Evolutionary conservation across 64 coral and sea anemone genomes (phyloP), one percentile per base, ranked within the genome.

Genomic region (Stichodactyla mertensii): DNA sequence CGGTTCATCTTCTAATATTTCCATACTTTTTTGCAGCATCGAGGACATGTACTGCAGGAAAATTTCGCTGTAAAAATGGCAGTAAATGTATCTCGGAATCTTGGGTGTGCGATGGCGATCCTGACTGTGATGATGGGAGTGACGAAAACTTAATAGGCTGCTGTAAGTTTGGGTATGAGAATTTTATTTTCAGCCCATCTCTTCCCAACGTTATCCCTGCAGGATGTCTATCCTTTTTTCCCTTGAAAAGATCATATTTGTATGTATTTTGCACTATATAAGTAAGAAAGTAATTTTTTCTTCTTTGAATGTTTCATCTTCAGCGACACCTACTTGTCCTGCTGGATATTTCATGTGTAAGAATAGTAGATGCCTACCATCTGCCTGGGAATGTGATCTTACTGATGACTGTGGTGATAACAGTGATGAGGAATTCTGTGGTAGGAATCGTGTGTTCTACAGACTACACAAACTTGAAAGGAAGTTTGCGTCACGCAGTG

Each of bases 91-190:
- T 85, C 27, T 36, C 55, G 2, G 10, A 64, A 57, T 57, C 57
- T 13, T 64, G 22, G 22, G 54, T 58, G 23, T 85, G 83, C 23
- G 83, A 85, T 85, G 55, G 55, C 9, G 83, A 85, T 58, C 24
- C 27, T 20, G 83, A 85, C 83, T 85, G 83, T 24, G 83, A 64
- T 26, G 83, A 85, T 52, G 83, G 22, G 61, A 85, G 83, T 23
- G 83, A 85, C 56, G 83, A 85, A 31, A n/a, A 55, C 23, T 27
- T 74, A 11, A 10, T 31, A 24, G 56, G 56, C 27, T 85, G 83
- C 83, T 36, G 83, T 85, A 61, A 85, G 83, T 85, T 81, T 81
- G 78, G 69, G 69, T 74, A 74, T 74, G 69, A 74, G 26, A 74
- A 26, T 31, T 13, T 74, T 74, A 6, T 28, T 74, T 74, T 74